Percentiles rank a stretch among this genome's conserved stretches.
phyloP scores from a whole-genome alignment of 1,140 invertebrate genomes.

The Neodiprion virginianus region DNA sequence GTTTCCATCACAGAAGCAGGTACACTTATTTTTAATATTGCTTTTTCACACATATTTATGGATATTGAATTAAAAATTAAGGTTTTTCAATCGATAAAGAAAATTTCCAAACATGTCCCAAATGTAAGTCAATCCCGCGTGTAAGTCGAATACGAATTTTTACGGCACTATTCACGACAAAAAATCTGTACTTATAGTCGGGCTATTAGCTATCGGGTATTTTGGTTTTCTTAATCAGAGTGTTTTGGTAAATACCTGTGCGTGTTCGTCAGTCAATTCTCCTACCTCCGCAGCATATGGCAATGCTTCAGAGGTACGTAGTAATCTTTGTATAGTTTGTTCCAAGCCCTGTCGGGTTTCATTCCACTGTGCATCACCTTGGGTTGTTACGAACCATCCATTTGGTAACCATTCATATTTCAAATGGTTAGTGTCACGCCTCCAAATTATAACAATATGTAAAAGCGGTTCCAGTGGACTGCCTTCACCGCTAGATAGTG shows the following conservation, averaged over 20 bases:
- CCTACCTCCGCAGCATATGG: constrained; percentile 72
- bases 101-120: too few relatives aligned
- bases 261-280: constrained; percentile 63
- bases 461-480: constrained; percentile 69
- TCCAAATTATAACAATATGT: constrained; percentile 88
- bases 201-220: neutral
- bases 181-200: neutral
- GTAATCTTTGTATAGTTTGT: constrained; percentile 73
- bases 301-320: constrained; percentile 74
- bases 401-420: constrained; percentile 85
- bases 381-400: constrained; percentile 51
- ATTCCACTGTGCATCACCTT: constrained; percentile 70
- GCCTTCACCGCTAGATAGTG: constrained; percentile 71
- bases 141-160: neutral
- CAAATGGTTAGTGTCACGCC: constrained; percentile 81
- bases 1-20: too few relatives aligned
- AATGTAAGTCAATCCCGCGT: neutral
- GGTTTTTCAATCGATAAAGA: too few relatives aligned
- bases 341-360: constrained; percentile 76
- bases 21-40: too few relatives aligned
- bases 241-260: constrained; percentile 45
- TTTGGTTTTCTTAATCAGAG: neutral
- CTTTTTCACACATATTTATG: too few relatives aligned
- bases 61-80: too few relatives aligned
- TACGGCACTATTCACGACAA: neutral